These are phyloP conservation scores for Galbula dea DNA, from an alignment of 2,113 vertebrate genomes.

Conservation along the genomic window DNA sequence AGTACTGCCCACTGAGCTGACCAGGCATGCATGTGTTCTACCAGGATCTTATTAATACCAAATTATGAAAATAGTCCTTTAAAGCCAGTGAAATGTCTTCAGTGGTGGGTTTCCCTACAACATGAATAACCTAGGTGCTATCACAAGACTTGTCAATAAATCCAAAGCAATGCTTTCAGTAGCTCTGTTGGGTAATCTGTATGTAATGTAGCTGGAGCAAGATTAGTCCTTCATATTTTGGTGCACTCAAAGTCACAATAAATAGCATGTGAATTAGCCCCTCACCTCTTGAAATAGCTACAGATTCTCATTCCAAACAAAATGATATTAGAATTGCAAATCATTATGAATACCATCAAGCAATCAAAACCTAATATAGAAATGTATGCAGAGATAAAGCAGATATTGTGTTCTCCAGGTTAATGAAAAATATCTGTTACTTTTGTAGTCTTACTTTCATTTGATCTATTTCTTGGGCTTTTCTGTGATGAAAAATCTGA, in stretches of 20 bases:
- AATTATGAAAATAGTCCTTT: not conserved
- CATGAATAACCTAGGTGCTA: not conserved
- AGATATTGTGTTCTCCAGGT: constrained; percentile 34
- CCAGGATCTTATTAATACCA: not conserved
- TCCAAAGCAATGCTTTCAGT: not conserved
- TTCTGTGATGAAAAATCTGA: not conserved
- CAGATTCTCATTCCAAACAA: constrained; percentile 65
- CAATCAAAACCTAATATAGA: constrained; percentile 59
- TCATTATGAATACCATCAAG: constrained; percentile 59
- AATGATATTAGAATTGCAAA: constrained; percentile 74
- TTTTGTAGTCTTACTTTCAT: not conserved
- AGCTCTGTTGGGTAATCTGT: not conserved
- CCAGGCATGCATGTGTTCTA: not conserved
- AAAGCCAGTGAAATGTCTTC: not conserved
- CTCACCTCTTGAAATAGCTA: constrained; percentile 58
- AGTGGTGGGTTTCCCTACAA: not conserved
- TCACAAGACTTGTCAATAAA: not conserved
- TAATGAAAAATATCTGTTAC: constrained; percentile 34
- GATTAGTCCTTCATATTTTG: constrained; percentile 58
- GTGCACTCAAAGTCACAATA: constrained; percentile 50
- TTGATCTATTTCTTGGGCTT: not conserved
- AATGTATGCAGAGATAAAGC: constrained; percentile 59
- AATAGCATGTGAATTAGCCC: constrained; percentile 63
- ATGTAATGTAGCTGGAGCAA: not conserved
- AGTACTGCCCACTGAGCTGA: not conserved